A percentile compares a stretch with the other conserved stretches of the same genome.
Evolutionary conservation across 2,113 vertebrate species (phyloP).

Genomic region (Eptesicus fuscus): DNA sequence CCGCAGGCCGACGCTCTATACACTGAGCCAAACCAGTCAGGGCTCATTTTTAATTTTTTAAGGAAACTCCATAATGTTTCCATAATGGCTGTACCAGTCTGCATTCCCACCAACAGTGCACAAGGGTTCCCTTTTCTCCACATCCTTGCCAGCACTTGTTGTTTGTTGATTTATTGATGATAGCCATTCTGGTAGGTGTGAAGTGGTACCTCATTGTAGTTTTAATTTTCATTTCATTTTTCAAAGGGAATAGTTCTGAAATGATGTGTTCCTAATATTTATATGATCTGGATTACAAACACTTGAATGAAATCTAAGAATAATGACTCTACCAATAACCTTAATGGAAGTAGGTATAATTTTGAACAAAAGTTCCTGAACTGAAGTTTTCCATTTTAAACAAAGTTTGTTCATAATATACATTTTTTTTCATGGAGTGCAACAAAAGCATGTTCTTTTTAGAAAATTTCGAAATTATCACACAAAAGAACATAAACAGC

Average conservation of each 20-base stretch:
- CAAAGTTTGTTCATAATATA: not conserved
- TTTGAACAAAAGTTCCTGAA: constrained; percentile 2
- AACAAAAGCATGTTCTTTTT: not conserved
- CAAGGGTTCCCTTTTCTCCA: too few relatives aligned
- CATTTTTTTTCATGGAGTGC: not conserved
- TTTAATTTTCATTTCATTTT: too few relatives aligned
- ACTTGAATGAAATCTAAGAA: not conserved
- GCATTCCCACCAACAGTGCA: too few relatives aligned
- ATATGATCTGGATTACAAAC: not conserved
- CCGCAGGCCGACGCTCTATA: too few relatives aligned
- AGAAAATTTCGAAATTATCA: not conserved
- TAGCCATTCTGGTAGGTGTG: too few relatives aligned
- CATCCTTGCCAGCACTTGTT: too few relatives aligned
- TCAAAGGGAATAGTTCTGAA: not conserved
- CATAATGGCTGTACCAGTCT: too few relatives aligned
- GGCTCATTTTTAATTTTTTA: too few relatives aligned
- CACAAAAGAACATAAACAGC: not conserved
- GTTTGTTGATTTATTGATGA: too few relatives aligned
- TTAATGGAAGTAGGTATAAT: not conserved
- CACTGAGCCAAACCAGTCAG: too few relatives aligned
- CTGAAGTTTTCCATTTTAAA: not conserved
- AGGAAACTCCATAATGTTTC: too few relatives aligned
- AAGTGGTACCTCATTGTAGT: too few relatives aligned
- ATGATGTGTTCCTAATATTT: not conserved
- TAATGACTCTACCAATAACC: not conserved